Base-by-base conservation (phyloP, 2,113 vertebrate species). In the Paramisgurnus dabryanus region DNA sequence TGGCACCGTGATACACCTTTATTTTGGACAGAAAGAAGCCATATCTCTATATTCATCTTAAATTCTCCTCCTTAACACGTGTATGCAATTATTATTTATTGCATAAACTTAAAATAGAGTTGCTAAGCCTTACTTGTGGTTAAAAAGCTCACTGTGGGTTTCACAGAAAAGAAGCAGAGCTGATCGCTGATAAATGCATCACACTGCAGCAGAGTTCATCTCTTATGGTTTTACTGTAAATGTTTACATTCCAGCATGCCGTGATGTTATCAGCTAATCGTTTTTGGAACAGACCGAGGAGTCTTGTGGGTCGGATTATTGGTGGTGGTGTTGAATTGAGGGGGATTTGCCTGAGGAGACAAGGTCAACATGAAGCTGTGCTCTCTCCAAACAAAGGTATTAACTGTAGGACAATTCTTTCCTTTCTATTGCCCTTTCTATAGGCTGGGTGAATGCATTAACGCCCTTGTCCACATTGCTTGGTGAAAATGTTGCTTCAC, bases 221-320 rank as follows among this genome's bases (percentile, higher is more conserved):
- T 89, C 87, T 91, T 89, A 86, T 88, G 82, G 87, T 85, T 90
- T 87, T 85, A 92, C 91, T 92, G 90, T 93, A 93, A 93, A 94
- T 93, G 91, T 94, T 93, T 93, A 92, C 91, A 93, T 92, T 92
- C 90, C 91, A 84, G 80, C 84, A 87, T 88, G 82, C 85, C 67
- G 87, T 88, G 91, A 93, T 91, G 87, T 86, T 93, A 93, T 94
- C 92, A 91, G 87, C 89, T 93, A 92, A 93, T 92, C 89, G 89
- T 92, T 91, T 91, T 85, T 93, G 88, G 83, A 89, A 89, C 86
- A 73, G 85, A 83, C 86, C 82, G 80, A 88, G 80, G 85, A 87
- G 87, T 89, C 85, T 85, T 90, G 86, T 90, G 88, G 89, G 89
- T 87, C 78, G 81, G 89, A 90, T 89, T 90, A 88, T 84, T 83